Percentiles rank a stretch among this genome's conserved stretches.
These are phyloP conservation scores for Andrena bucephala DNA, from an alignment of 2,888 invertebrate species.

Conservation along the genomic window DNA sequence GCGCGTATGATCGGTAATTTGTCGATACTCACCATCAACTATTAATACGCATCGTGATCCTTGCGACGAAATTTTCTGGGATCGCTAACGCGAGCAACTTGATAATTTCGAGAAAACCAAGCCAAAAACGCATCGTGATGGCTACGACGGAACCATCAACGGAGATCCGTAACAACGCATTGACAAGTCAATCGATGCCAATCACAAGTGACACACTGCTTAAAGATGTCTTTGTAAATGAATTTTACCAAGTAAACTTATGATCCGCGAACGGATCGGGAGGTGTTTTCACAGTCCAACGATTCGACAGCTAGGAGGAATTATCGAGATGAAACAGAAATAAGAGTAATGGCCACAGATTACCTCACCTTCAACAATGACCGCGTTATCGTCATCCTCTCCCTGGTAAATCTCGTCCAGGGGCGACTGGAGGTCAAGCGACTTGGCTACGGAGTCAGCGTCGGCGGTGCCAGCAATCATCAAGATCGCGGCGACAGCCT, in stretches of 20 bases:
- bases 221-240: neutral
- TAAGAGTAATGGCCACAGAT: neutral
- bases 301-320: too few species aligned
- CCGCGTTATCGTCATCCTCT: slow-evolving; percentile 67
- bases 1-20: slow-evolving; percentile 39
- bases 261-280: too few species aligned
- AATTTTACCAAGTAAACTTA: neutral
- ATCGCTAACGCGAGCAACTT: neutral
- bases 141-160: neutral
- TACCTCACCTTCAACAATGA: slow-evolving; percentile 72
- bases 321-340: neutral
- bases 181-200: neutral
- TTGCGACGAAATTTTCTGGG: neutral
- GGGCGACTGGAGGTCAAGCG: slow-evolving; percentile 12
- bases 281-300: too few species aligned
- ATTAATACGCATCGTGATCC: slow-evolving; percentile 55
- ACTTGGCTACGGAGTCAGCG: slow-evolving; percentile 22
- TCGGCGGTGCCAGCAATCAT: neutral
- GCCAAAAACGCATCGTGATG: too few species aligned
- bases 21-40: slow-evolving; percentile 72
- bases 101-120: neutral
- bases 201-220: too few species aligned
- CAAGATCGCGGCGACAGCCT: slow-evolving; percentile 27
- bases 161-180: neutral
- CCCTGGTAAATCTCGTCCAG: slow-evolving; percentile 27